A percentile compares a stretch with the other conserved stretches of the same genome.
These are phyloP conservation scores for Phallusia fumigata DNA, from an alignment of 23 tunicate genomes.

Conservation along the genomic window DNA sequence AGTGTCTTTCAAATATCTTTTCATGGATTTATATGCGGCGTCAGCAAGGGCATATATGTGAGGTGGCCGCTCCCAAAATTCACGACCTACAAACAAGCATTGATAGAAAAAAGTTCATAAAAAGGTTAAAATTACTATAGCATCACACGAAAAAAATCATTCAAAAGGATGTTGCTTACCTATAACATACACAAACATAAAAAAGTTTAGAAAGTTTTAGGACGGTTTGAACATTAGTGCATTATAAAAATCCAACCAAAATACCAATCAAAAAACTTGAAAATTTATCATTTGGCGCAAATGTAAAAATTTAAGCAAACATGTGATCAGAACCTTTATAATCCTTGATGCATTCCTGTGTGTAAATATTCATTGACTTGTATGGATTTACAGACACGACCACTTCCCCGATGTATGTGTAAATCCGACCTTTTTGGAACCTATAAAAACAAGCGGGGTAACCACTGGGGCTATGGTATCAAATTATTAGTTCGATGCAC, in stretches of 20 bases:
- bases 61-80: conserved; percentile 98
- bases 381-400: conserved; percentile 99
- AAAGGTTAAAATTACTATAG: too few relatives aligned
- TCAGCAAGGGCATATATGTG: conserved; percentile 99
- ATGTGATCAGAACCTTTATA: conserved; percentile 74
- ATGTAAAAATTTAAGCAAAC: too few relatives aligned
- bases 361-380: conserved; percentile 96
- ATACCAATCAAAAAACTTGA: too few relatives aligned
- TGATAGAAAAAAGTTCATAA: not conserved
- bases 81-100: conserved; percentile 54
- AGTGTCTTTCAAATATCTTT: conserved; percentile 85
- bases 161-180: too few relatives aligned
- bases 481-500: too few relatives aligned
- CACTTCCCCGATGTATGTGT: conserved; percentile 99
- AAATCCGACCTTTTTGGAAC: conserved; percentile 87
- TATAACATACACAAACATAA: too few relatives aligned
- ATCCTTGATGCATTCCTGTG: conserved; percentile 75
- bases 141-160: too few relatives aligned
- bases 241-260: too few relatives aligned
- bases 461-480: too few relatives aligned
- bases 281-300: too few relatives aligned
- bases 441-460: conserved; percentile 39
- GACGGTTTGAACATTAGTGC: too few relatives aligned
- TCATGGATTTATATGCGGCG: conserved; percentile 96
- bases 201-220: too few relatives aligned